Base-by-base conservation (phyloP, 2,888 invertebrate species). In the Ectobius pallidus region DNA sequence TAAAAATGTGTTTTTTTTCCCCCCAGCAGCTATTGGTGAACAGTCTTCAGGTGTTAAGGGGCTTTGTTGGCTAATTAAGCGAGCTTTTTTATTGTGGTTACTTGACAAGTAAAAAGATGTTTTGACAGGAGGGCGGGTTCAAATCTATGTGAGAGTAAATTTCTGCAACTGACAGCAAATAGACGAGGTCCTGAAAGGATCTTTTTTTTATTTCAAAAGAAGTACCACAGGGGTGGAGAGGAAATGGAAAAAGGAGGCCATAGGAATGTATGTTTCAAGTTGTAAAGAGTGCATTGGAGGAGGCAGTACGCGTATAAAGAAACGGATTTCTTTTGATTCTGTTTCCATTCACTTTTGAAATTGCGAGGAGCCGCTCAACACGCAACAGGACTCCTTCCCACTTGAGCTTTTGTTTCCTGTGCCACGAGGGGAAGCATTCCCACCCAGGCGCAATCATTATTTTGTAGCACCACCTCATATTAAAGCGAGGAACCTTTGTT, bases 301-400 rank as follows among this genome's bases (percentile, higher is more conserved):
- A 46, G 46, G 46, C n/a, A 46, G 58, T 4, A 9, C 25, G n/a
- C 1, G 27, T 16, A 58, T 32, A 58, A 58, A 58, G 58, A 16
- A 32, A 32, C 58, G 58, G 58, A 58, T 58, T 58, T 58, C 58
- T 58, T 65, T 65, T 65, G 65, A 65, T 65, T 65, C 65, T 65
- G 65, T 65, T 65, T 65, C 65, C 27, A 65, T 65, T 65, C 65
- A 65, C 27, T 42, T 46, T n/a, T 46, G 65, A 46, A 65, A 65
- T 27, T 65, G 65, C 65, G 18, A 65, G 46, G 18, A 65, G 46
- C 65, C 44, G 27, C 65, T 58, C 32, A 16, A 6, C 55, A 55
- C 27, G 55, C 55, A 55, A 55, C 55, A 55, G 27, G 55, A 11
- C 27, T 27, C 55, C 25, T 58, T 58, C 1, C 58, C 58, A 58